These are phyloP conservation scores for Capitella teleta DNA, from an alignment of 1,140 invertebrate species.

Conservation along the genomic window DNA sequence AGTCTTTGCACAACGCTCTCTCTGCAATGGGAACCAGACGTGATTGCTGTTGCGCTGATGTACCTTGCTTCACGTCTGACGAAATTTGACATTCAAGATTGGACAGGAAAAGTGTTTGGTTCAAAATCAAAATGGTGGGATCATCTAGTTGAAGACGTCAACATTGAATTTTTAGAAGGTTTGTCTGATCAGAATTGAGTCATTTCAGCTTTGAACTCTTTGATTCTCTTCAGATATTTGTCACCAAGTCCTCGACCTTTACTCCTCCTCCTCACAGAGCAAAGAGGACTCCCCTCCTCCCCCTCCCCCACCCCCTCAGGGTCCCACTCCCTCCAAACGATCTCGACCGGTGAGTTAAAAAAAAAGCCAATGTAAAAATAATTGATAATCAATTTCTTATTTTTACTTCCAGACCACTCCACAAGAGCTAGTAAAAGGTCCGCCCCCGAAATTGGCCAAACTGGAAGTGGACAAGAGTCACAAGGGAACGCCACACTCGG, in stretches of 20 bases:
- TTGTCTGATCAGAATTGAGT: too few relatives aligned
- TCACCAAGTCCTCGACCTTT: constrained; percentile 79
- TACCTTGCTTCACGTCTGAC: constrained; percentile 76
- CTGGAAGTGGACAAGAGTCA: too few relatives aligned
- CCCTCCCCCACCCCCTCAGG: constrained; percentile 5
- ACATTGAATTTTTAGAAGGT: constrained; percentile 85
- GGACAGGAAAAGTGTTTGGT: constrained; percentile 60
- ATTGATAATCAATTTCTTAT: too few relatives aligned
- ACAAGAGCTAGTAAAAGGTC: too few relatives aligned
- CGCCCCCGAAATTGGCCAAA: too few relatives aligned
- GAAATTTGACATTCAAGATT: constrained; percentile 79
- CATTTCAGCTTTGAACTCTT: background rate
- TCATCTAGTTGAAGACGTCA: constrained; percentile 91
- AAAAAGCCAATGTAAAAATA: too few relatives aligned
- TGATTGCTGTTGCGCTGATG: constrained; percentile 94
- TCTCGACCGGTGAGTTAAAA: constrained; percentile 4
- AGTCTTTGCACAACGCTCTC: constrained; percentile 91
- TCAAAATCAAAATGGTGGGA: constrained; percentile 89
- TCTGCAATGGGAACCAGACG: constrained; percentile 97
- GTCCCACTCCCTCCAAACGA: constrained; percentile 1
- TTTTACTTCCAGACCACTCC: too few relatives aligned
- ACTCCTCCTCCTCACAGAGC: constrained; percentile 18
- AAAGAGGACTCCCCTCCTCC: background rate
- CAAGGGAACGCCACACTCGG: too few relatives aligned
- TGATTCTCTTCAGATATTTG: constrained; percentile 64